Conservation (phyloP, 92 coral and sea anemone species). For the Porites cylindrica region DNA sequence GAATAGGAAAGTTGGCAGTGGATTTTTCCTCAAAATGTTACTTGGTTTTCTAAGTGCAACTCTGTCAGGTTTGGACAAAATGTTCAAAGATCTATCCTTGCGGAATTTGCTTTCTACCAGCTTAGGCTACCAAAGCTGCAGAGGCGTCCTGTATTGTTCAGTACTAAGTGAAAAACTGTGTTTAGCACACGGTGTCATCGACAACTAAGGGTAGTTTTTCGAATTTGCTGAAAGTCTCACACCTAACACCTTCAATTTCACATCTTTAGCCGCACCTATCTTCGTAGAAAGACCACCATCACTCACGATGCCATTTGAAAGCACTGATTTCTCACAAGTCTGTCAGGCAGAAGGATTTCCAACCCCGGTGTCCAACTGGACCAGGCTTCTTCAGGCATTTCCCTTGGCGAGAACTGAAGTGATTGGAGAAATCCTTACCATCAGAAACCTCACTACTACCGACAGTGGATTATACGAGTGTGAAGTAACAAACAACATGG, state of each 20-base stretch:
- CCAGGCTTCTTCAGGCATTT: slow-evolving; percentile 28
- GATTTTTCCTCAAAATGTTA: too few species aligned
- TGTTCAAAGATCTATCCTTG: too few species aligned
- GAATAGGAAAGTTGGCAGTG: too few species aligned
- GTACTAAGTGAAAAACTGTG: too few species aligned
- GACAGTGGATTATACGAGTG: slow-evolving; percentile 44
- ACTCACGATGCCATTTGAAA: slow-evolving; percentile 10
- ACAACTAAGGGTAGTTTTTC: too few species aligned
- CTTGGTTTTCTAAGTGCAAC: too few species aligned
- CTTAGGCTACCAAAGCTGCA: too few species aligned
- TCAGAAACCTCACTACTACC: slow-evolving; percentile 15
- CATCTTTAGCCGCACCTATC: slow-evolving; percentile 15
- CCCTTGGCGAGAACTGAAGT: slow-evolving; percentile 24
- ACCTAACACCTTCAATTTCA: background rate
- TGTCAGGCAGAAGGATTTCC: slow-evolving; percentile 42
- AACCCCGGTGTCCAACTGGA: slow-evolving; percentile 30
- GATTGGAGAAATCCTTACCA: slow-evolving; percentile 5
- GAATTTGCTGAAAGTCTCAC: background rate
- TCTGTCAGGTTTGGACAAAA: too few species aligned
- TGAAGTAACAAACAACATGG: slow-evolving; percentile 15
- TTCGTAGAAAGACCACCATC: slow-evolving; percentile 20
- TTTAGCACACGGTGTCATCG: too few species aligned
- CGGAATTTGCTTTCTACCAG: too few species aligned
- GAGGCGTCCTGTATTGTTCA: too few species aligned
- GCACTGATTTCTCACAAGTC: slow-evolving; percentile 12